Evolutionary conservation across 2,797 vertebrate species (phyloP).

Genomic region (Merluccius polli): DNA sequence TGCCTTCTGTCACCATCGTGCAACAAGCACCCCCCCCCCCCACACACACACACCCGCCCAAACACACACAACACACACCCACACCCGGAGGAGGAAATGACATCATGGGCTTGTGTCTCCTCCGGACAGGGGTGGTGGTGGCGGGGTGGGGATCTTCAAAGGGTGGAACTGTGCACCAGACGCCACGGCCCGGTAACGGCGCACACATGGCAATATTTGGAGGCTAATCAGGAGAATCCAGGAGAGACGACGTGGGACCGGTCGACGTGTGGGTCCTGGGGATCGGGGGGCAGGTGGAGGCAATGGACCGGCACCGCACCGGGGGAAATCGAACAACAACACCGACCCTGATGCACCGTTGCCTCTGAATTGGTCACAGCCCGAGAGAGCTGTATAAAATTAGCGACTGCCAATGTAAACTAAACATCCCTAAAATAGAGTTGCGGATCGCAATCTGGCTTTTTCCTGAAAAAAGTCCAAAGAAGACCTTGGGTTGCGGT

Average conservation of each 20-base stretch:
- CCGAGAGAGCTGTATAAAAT: background rate
- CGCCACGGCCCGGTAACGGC: slow-evolving; percentile 16
- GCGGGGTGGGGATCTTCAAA: slow-evolving; percentile 55
- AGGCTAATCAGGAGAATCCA: slow-evolving; percentile 35
- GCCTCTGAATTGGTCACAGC: slow-evolving; percentile 15
- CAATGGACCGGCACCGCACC: slow-evolving; percentile 7
- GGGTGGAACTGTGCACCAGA: slow-evolving; percentile 42
- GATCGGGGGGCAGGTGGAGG: slow-evolving; percentile 1
- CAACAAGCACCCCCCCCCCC: slow-evolving; percentile 35
- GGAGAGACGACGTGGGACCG: slow-evolving; percentile 16
- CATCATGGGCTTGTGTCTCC: slow-evolving; percentile 61
- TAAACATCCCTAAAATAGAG: background rate
- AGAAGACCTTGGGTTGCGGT: too few species aligned
- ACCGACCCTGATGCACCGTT: slow-evolving; percentile 24
- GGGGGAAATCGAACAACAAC: slow-evolving; percentile 4
- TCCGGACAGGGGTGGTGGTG: slow-evolving; percentile 51
- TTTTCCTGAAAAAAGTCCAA: background rate
- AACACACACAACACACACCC: slow-evolving; percentile 23
- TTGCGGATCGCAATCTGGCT: background rate
- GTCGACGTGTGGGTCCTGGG: background rate
- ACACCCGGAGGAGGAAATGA: slow-evolving; percentile 70
- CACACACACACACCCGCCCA: background rate
- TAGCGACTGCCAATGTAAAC: background rate
- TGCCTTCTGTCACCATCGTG: slow-evolving; percentile 3
- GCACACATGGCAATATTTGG: slow-evolving; percentile 50